These are phyloP conservation scores for Psilopsiagon aurifrons DNA, from an alignment of 2,113 vertebrate genomes.

Conservation along the genomic window DNA sequence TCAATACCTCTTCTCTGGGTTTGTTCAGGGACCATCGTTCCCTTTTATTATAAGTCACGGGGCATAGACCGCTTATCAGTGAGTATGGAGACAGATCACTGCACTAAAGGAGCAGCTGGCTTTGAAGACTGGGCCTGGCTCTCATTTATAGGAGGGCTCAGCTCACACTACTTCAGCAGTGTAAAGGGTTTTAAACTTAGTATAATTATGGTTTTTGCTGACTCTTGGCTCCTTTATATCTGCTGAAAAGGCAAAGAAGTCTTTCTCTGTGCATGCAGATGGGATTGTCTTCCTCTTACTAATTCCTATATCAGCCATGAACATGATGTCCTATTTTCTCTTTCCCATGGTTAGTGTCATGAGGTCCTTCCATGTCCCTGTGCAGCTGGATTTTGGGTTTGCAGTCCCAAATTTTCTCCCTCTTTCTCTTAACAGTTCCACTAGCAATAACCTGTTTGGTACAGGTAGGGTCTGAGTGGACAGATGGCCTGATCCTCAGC, in stretches of 20 bases:
- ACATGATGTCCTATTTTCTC: not conserved
- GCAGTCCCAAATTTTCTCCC: not conserved
- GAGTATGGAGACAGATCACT: constrained; percentile 47
- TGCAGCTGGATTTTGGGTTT: not conserved
- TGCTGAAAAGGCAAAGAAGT: not conserved
- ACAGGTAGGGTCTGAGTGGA: constrained; percentile 19
- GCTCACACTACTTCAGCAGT: not conserved
- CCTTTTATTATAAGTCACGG: constrained; percentile 54
- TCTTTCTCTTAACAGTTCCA: not conserved
- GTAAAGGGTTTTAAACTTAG: not conserved
- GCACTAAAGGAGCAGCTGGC: constrained; percentile 52
- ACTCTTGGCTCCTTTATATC: not conserved
- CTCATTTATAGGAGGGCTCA: not conserved
- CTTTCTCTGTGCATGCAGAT: not conserved
- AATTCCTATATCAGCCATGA: not conserved
- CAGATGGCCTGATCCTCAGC: constrained; percentile 55
- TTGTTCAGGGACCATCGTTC: constrained; percentile 43
- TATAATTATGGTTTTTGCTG: not conserved
- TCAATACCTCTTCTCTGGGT: constrained; percentile 64
- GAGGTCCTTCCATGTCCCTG: not conserved
- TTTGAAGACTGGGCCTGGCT: not conserved
- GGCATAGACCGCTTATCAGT: constrained; percentile 49
- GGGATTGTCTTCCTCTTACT: not conserved
- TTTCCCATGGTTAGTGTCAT: not conserved
- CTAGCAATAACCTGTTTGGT: constrained; percentile 13